A percentile compares a stretch with the other conserved stretches of the same genome.
phyloP scores from a whole-genome alignment of 2,888 invertebrate genomes.

The Tinea trinotella region DNA sequence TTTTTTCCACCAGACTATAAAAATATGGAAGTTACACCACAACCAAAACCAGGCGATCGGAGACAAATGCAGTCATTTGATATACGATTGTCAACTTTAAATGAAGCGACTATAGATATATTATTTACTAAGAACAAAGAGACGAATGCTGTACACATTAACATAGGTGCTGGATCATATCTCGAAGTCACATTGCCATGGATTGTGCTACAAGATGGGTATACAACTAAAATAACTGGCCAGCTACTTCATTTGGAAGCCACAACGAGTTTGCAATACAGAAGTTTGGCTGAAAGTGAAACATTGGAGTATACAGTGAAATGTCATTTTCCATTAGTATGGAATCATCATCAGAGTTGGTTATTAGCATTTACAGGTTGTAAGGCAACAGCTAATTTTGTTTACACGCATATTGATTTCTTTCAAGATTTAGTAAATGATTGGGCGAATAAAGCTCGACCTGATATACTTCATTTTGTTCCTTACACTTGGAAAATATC shows the following conservation, averaged over 20 bases:
- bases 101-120: constrained; percentile 95
- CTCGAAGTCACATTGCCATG: constrained; percentile 97
- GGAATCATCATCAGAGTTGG: constrained; percentile 99
- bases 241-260: constrained; percentile 95
- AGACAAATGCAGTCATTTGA: constrained; percentile 94
- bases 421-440: constrained; percentile 97
- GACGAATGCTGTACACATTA: constrained; percentile 97
- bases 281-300: constrained; percentile 94
- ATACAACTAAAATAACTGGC: constrained; percentile 91
- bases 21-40: constrained; percentile 83
- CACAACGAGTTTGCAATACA: constrained; percentile 94
- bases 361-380: constrained; percentile 91
- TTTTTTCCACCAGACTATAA: constrained; percentile 94
- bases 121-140: constrained; percentile 95
- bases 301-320: constrained; percentile 92
- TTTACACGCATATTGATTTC: constrained; percentile 96
- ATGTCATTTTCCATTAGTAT: constrained; percentile 91
- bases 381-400: constrained; percentile 92
- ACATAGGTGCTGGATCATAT: constrained; percentile 95
- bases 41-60: constrained; percentile 89
- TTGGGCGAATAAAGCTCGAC: constrained; percentile 94
- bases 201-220: constrained; percentile 90
- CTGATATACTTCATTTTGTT: constrained; percentile 94
- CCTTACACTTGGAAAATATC: constrained; percentile 98
- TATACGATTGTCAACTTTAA: constrained; percentile 89